phyloP scores from a whole-genome alignment of 53 echinoderm and acorn worm genomes.

The Stichopus horrens region DNA sequence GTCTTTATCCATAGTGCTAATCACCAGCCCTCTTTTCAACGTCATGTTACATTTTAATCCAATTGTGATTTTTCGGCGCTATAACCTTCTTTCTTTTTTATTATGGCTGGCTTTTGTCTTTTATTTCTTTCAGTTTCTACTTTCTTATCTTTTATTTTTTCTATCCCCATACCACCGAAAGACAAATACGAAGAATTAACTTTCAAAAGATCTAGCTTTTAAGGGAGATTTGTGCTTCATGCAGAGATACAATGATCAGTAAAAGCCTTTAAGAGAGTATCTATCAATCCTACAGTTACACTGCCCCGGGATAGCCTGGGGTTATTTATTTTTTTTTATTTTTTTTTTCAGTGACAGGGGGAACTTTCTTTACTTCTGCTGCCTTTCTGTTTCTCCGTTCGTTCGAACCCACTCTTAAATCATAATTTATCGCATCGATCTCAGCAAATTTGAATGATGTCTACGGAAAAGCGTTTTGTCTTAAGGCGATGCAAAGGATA shows the following conservation, averaged over 20 bases:
- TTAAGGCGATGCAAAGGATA: conserved; percentile 33
- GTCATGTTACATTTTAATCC: conserved; percentile 20
- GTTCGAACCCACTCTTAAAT: conserved; percentile 36
- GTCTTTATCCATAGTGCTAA: too few relatives aligned
- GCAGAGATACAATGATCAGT: too few relatives aligned
- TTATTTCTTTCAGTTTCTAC: background rate
- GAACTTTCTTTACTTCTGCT: background rate
- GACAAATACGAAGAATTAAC: conserved; percentile 11
- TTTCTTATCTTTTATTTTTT: too few relatives aligned
- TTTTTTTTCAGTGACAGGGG: background rate
- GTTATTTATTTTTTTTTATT: conserved; percentile 29
- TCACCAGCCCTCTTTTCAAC: background rate
- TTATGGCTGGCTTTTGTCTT: background rate
- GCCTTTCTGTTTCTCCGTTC: conserved; percentile 19
- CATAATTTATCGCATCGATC: conserved; percentile 38
- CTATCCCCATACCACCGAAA: background rate
- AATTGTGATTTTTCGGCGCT: conserved; percentile 19
- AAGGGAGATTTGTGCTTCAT: conserved; percentile 17
- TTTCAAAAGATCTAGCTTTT: conserved; percentile 35
- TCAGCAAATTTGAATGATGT: conserved; percentile 29
- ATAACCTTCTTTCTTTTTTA: background rate
- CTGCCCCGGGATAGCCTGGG: conserved; percentile 12
- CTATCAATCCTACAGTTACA: conserved; percentile 10
- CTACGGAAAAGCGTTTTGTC: conserved; percentile 28
- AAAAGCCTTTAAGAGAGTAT: background rate